A percentile compares a stretch with the other conserved stretches of the same genome.
phyloP scores from a whole-genome alignment of 2,113 vertebrate genomes.

The Grammomys dolichurus region DNA sequence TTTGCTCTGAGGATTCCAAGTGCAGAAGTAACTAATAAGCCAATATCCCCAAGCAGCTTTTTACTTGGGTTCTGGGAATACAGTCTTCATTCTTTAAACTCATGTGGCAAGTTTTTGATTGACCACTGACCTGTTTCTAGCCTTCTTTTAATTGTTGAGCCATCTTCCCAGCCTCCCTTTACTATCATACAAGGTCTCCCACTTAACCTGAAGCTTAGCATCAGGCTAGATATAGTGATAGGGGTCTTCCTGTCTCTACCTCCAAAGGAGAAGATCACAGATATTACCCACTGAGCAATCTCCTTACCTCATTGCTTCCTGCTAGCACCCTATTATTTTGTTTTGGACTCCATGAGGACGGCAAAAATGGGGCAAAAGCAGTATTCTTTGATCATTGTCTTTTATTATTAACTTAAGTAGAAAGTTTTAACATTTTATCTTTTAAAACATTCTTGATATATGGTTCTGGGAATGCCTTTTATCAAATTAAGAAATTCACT shows the following conservation, averaged over 20 bases:
- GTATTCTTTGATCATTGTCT: not conserved
- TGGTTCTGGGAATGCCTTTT: not conserved
- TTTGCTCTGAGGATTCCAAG: not conserved
- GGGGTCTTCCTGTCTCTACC: not conserved
- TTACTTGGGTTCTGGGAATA: not conserved
- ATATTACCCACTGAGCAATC: not conserved
- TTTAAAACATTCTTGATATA: not conserved
- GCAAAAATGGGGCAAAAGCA: not conserved
- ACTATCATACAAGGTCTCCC: not conserved
- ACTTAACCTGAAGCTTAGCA: not conserved
- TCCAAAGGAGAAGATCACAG: not conserved
- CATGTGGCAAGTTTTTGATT: not conserved
- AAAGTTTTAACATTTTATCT: not conserved
- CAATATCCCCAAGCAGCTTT: not conserved
- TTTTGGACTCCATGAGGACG: not conserved
- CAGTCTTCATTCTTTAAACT: not conserved
- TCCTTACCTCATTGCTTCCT: not conserved
- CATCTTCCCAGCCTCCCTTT: not conserved
- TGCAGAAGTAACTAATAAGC: not conserved
- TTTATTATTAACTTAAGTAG: not conserved
- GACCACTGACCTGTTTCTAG: not conserved
- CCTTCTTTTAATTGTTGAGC: not conserved
- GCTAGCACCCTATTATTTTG: not conserved
- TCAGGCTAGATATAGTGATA: too few relatives aligned
- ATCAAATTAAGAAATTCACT: constrained; percentile 34